Conservation (phyloP, 2,888 invertebrate species). For the Meta bourneti region DNA sequence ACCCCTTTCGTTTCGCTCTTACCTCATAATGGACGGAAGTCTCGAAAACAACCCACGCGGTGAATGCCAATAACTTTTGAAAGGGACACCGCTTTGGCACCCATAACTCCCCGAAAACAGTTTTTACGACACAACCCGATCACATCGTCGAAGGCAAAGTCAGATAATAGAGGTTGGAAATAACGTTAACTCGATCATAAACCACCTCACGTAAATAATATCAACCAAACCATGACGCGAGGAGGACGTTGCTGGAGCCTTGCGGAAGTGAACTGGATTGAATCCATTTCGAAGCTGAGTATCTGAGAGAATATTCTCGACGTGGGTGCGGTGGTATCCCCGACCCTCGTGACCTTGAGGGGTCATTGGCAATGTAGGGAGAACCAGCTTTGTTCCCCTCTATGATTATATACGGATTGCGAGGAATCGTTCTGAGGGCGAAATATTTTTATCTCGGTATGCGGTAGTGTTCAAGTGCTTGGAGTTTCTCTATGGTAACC, state of each 20-base stretch:
- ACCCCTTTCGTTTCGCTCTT: background rate
- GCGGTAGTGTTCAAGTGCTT: slow-evolving; percentile 17
- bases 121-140: background rate
- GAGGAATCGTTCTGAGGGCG: background rate
- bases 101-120: background rate
- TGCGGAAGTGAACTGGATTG: slow-evolving; percentile 18
- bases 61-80: background rate
- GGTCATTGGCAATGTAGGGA: background rate
- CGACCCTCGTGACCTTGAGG: slow-evolving; percentile 11
- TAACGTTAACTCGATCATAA: background rate
- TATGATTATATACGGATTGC: background rate
- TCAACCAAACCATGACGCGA: slow-evolving; percentile 29
- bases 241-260: background rate
- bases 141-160: background rate
- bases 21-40: slow-evolving; percentile 1
- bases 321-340: background rate
- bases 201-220: slow-evolving; percentile 27
- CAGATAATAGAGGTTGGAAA: background rate
- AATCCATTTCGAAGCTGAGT: background rate
- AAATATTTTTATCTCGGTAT: slow-evolving; percentile 13
- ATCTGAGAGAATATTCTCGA: background rate
- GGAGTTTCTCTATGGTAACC: background rate
- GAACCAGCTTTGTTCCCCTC: background rate
- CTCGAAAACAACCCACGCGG: background rate
- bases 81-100: background rate